Conservation (phyloP, 2,797 vertebrate species). For the Caiman crocodilus region DNA sequence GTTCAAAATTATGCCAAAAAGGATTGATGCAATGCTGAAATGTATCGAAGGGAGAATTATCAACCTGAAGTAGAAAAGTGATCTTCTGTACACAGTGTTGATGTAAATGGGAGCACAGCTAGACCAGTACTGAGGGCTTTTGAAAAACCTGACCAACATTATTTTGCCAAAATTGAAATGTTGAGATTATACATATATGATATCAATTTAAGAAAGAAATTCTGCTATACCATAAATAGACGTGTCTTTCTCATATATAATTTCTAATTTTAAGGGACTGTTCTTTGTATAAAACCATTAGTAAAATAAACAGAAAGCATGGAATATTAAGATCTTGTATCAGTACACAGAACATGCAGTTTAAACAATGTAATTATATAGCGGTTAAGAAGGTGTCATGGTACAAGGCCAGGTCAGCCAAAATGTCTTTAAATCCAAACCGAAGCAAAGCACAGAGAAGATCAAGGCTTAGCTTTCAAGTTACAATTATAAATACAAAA, state of each 20-base stretch:
- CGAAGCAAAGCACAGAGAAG: conserved; percentile 59
- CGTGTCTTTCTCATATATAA: not conserved
- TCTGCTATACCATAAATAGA: not conserved
- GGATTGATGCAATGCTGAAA: too few species aligned
- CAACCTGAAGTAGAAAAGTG: too few species aligned
- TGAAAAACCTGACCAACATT: not conserved
- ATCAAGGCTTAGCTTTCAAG: conserved; percentile 72
- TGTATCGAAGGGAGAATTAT: too few species aligned
- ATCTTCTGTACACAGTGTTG: not conserved
- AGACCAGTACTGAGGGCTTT: not conserved
- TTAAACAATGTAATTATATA: conserved; percentile 59
- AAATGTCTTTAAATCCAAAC: conserved; percentile 63
- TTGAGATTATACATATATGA: not conserved
- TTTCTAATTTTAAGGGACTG: conserved; percentile 18
- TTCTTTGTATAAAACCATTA: not conserved
- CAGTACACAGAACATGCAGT: conserved; percentile 36
- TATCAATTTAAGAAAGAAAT: not conserved
- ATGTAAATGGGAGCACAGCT: not conserved
- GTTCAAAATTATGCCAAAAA: too few species aligned
- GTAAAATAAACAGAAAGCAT: not conserved
- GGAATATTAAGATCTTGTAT: not conserved
- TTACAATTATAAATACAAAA: conserved; percentile 81
- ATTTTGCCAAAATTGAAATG: not conserved
- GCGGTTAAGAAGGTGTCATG: conserved; percentile 26
- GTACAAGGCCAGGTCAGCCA: conserved; percentile 38